Base-by-base conservation (phyloP, 2,888 invertebrate genomes). In the Tenodera sinensis region DNA sequence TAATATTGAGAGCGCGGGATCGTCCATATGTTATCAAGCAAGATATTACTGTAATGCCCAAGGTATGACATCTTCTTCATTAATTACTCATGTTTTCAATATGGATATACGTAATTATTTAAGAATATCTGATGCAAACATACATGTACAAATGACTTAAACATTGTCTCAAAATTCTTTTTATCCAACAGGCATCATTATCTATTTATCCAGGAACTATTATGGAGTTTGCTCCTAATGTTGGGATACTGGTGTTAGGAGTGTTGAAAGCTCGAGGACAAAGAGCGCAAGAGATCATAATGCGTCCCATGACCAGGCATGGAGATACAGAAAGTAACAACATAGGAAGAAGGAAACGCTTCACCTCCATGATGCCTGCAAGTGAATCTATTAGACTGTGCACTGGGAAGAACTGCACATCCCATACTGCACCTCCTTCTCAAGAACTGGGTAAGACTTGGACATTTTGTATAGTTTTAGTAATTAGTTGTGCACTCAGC, bases 11-110 rank as follows among this genome's bases (percentile, higher is more conserved):
- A 89, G 93, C 95, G 28, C 95, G 96, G 88, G 93, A 94, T 2
- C 94, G 94, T 83, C 98, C 98, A 0, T 99, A 98, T 92, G 92
- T 96, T 0, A 95, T 99, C 28, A 95, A 95, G 91, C 95, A 98
- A 0, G 99, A 99, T 93, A 96, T 99, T 83, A 99, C 99, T 0
- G 96, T 99, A 0, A 99, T 99, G 99, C 99, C 99, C 0, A 97
- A 96, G 90, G 90, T 90, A 88, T 86, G 89, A 3, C 81, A 20
- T 86, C 9, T 86, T 14, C 20, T 28, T n/a, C 34, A n/a, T 25
- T 87, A 88, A 28, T 42, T 42, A 42, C 12, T 12, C 2, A 42
- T 12, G 12, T 34, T 0, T 34, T 34, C 8, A 28, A 83, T 83
- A 25, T 25, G 14, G 82, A 9, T n/a, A 28, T 83, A 83, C 20